A percentile compares a stretch with the other conserved stretches of the same genome.
These are phyloP conservation scores for Gambusia affinis DNA, from an alignment of 2,113 vertebrate genomes.

Conservation along the genomic window DNA sequence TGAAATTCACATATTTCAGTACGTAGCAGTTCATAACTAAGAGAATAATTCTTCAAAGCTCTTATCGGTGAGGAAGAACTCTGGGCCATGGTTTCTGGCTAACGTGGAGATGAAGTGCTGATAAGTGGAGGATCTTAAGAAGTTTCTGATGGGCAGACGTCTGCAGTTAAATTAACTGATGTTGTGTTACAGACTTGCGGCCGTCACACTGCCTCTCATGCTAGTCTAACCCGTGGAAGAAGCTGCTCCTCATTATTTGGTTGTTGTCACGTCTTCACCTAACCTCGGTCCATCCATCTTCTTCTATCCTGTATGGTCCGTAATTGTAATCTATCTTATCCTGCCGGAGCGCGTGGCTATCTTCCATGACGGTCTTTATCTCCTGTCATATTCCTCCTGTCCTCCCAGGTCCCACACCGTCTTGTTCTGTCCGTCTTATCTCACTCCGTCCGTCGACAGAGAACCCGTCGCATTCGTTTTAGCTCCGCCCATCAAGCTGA, in stretches of 20 bases:
- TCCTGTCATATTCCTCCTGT: background rate
- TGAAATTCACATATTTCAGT: too few relatives aligned
- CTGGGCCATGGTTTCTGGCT: conserved; percentile 20
- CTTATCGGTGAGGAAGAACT: background rate
- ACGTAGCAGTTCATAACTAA: background rate
- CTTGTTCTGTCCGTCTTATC: background rate
- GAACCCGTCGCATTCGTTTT: background rate
- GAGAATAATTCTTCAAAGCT: background rate
- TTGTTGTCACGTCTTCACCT: background rate
- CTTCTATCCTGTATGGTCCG: background rate
- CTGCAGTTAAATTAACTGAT: background rate
- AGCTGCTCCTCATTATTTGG: background rate
- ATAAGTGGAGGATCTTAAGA: conserved; percentile 19
- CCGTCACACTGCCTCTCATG: background rate
- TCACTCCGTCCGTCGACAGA: background rate
- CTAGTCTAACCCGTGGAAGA: background rate
- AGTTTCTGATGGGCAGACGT: background rate
- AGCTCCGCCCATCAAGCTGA: background rate
- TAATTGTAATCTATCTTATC: background rate
- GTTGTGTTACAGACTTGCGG: background rate
- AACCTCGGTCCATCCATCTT: background rate
- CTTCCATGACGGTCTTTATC: background rate
- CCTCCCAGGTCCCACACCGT: background rate
- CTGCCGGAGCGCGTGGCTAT: background rate
- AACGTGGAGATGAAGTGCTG: conserved; percentile 25